Base-by-base conservation (phyloP, 2,888 invertebrate genomes). In the Andrena dorsata region DNA sequence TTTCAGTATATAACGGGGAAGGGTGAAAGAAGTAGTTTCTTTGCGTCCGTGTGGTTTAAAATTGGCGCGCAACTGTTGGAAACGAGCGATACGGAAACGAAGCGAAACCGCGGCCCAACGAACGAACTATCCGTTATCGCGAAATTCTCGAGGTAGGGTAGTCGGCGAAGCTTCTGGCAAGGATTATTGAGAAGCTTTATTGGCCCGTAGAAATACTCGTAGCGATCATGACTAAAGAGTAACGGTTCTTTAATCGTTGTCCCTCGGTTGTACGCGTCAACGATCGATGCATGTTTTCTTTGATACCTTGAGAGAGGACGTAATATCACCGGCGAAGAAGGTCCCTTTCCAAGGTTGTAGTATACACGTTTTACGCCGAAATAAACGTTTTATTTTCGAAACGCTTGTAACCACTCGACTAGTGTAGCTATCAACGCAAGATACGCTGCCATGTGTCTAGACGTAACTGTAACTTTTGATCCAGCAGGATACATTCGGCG, bases 401-500 rank as follows among this genome's bases (percentile, higher is more conserved):
- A 30, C n/a, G 30, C 30, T 10, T 60, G 26, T 16, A 16, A 26
- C 60, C 28, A 16, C 16, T 20, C 4, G 16, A 6, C 28, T 7
- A 61, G n/a, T 61, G 4, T 5, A 16, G 32, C n/a, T 28, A n/a
- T 32, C 28, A 16, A 49, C 10, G 65, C 51, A 28, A 28, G 28
- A 65, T 65, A 65, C 49, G 8, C 7, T 13, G 30, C 8, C 5
- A 49, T 28, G 8, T 66, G 26, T n/a, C 2, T 26, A 32, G 32
- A 32, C 32, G 32, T 32, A 8, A 32, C 8, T 1, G n/a, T 47
- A 16, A 51, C 6, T 28, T n/a, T 51, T 20, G 2, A 66, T n/a
- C 28, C 30, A 51, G 66, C 51, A 71, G 61, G 47, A 71, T 71
- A 61, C 20, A 49, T 47, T 71, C 28, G n/a, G 8, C 23, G 30